Conservation (phyloP, 1,140 invertebrate species). For the Drosophila aff. region DNA sequence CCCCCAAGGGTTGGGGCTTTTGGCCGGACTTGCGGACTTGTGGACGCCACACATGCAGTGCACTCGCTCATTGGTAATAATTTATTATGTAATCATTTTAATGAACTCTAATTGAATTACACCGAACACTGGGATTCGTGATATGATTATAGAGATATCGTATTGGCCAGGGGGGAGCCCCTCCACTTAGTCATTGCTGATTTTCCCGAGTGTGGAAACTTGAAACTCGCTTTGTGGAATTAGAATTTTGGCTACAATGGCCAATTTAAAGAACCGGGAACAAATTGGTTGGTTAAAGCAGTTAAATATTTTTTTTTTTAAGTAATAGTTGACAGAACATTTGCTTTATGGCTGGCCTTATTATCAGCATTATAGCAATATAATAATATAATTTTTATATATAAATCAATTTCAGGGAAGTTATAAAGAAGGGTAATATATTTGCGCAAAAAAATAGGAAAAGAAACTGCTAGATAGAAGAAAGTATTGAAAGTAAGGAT, state of each 20-base stretch:
- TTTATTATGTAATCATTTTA: conserved; percentile 75
- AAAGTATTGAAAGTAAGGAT: too few relatives aligned
- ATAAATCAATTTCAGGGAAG: too few relatives aligned
- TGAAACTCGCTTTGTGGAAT: conserved; percentile 5
- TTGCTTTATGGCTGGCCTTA: not conserved
- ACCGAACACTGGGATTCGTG: conserved; percentile 41
- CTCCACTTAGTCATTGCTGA: not conserved
- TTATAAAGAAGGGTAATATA: too few relatives aligned
- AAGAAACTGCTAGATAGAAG: too few relatives aligned
- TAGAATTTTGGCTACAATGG: not conserved
- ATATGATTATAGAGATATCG: conserved; percentile 27
- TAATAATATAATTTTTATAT: too few relatives aligned
- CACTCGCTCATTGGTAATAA: conserved; percentile 57
- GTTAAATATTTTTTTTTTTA: not conserved
- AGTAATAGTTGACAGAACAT: not conserved
- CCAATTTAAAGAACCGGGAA: not conserved
- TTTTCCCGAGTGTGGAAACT: not conserved
- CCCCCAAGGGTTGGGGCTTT: not conserved
- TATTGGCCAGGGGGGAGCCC: conserved; percentile 5
- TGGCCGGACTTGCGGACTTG: not conserved
- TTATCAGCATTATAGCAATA: too few relatives aligned
- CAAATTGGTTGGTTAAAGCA: not conserved
- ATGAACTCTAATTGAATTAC: conserved; percentile 72
- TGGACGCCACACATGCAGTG: not conserved
- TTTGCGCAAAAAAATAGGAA: too few relatives aligned